Evolutionary conservation across 2,888 invertebrate species (phyloP).

Genomic region (Formica aserva): DNA sequence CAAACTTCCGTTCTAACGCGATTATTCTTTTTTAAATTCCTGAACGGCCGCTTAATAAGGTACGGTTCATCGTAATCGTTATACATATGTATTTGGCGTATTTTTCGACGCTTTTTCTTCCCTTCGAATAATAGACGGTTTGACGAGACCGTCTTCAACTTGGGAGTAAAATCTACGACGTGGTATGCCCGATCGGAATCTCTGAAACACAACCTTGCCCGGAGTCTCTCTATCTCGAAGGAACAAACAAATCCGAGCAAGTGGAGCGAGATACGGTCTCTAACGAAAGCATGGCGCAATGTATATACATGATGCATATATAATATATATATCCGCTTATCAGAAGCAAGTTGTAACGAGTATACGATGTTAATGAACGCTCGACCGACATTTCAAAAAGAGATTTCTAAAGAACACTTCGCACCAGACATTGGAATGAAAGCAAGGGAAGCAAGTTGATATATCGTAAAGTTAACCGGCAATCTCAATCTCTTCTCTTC

Average conservation of each 20-base stretch:
- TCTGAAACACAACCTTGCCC: slow-evolving; percentile 34
- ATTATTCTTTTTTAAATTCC: slow-evolving; percentile 38
- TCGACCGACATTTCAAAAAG: slow-evolving; percentile 27
- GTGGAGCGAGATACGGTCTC: background rate
- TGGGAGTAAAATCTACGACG: slow-evolving; percentile 27
- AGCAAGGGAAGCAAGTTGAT: slow-evolving; percentile 1
- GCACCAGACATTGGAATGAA: background rate
- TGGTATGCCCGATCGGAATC: slow-evolving; percentile 41
- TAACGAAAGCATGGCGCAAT: background rate
- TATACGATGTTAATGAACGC: slow-evolving; percentile 4
- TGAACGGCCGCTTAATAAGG: slow-evolving; percentile 29
- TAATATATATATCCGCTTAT: background rate
- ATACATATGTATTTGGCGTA: slow-evolving; percentile 18
- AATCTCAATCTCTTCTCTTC: background rate
- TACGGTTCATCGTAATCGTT: slow-evolving; percentile 11
- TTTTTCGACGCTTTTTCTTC: slow-evolving; percentile 8
- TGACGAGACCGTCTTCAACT: slow-evolving; percentile 20
- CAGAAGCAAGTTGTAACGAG: background rate
- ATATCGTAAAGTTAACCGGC: slow-evolving; percentile 34
- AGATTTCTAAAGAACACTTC: background rate
- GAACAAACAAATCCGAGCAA: slow-evolving; percentile 18
- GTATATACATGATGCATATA: background rate
- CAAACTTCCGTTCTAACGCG: slow-evolving; percentile 9
- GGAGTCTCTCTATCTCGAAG: background rate
- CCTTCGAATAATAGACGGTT: slow-evolving; percentile 24